Percentiles rank a stretch among this genome's conserved stretches.
Evolutionary conservation across 2,797 vertebrate species (phyloP).

Genomic region (Philypnodon macrostomus): DNA sequence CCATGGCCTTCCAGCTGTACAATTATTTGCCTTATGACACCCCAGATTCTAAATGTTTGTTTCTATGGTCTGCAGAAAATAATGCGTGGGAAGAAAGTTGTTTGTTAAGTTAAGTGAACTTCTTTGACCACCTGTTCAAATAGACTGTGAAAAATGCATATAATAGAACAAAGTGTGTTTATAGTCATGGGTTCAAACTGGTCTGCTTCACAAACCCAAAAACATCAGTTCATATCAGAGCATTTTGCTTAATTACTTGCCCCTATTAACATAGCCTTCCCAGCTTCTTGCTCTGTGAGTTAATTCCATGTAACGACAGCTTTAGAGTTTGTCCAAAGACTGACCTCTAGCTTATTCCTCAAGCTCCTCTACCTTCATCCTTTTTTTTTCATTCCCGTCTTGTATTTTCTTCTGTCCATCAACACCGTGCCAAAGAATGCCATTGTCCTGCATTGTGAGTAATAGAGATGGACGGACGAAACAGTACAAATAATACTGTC

Average conservation of each 20-base stretch:
- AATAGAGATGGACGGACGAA: conserved; percentile 38
- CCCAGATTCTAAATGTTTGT: not conserved
- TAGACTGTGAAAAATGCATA: not conserved
- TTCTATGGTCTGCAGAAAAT: not conserved
- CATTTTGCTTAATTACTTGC: no score
- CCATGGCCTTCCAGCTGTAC: not conserved
- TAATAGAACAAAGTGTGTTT: no score
- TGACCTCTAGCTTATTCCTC: conserved; percentile 41
- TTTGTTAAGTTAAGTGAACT: not conserved
- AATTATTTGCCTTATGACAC: not conserved
- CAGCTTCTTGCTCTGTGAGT: no score
- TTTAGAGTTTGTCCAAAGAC: conserved; percentile 53
- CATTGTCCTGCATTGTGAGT: conserved; percentile 28
- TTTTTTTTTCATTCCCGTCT: conserved; percentile 6
- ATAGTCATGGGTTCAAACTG: no score
- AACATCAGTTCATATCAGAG: no score
- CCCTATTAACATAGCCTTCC: no score
- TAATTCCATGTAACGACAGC: no score
- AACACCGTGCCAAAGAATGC: conserved; percentile 24
- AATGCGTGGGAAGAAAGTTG: not conserved
- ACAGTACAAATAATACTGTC: conserved; percentile 43
- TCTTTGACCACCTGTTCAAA: not conserved
- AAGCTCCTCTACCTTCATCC: not conserved
- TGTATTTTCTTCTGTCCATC: conserved; percentile 18
- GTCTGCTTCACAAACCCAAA: no score